Conservation (phyloP, 2,888 invertebrate species). For the Gymnocheta viridis region DNA sequence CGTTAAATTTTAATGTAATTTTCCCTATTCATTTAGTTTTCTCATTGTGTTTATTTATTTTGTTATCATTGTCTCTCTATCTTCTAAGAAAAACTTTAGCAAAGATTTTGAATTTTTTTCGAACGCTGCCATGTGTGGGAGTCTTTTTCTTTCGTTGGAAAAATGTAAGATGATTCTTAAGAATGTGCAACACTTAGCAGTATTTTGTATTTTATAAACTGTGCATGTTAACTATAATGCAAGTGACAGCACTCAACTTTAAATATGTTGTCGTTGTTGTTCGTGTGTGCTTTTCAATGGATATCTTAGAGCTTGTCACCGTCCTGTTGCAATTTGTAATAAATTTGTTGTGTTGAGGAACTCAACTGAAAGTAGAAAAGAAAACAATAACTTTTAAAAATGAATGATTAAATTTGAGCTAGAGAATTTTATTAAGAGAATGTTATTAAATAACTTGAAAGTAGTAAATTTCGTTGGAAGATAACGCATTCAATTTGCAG, state of each 20-base stretch:
- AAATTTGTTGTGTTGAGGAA: slow-evolving; percentile 37
- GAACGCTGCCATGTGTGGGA: neutral
- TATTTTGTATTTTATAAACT: neutral
- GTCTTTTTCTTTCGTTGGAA: neutral
- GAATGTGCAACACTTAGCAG: slow-evolving; percentile 21
- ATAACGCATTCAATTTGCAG: neutral
- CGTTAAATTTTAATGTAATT: neutral
- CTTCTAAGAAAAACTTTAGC: neutral
- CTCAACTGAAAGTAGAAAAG: neutral
- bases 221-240: neutral
- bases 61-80: neutral
- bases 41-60: neutral
- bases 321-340: slow-evolving; percentile 56
- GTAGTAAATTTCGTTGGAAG: neutral
- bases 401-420: neutral
- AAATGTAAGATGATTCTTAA: slow-evolving; percentile 21
- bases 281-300: neutral
- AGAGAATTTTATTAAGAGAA: neutral
- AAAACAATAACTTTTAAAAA: neutral
- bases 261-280: slow-evolving; percentile 26
- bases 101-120: neutral
- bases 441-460: neutral
- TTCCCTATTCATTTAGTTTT: neutral
- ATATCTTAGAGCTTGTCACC: slow-evolving; percentile 31
- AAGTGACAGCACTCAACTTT: slow-evolving; percentile 52